These are phyloP conservation scores for Plodia interpunctella DNA, from an alignment of 1,140 invertebrate species.

Conservation along the genomic window DNA sequence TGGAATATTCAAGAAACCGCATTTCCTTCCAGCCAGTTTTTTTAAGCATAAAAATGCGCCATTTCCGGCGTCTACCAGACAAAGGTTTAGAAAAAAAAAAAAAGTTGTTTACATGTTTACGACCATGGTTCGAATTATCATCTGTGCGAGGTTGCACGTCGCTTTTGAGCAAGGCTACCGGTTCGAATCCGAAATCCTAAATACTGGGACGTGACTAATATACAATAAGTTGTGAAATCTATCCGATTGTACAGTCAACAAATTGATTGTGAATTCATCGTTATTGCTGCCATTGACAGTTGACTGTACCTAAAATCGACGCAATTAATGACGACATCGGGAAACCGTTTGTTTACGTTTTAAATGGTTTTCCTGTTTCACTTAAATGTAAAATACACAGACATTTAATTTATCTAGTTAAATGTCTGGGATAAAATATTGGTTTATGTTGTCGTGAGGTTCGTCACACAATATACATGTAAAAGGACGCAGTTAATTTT, in stretches of 20 bases:
- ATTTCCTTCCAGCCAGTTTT: no score
- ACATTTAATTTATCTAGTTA: no score
- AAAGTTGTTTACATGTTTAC: conserved; percentile 31
- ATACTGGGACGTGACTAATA: conserved; percentile 64
- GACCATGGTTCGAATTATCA: conserved; percentile 56
- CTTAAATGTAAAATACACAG: no score
- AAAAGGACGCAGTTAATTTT: no score
- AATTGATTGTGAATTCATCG: not conserved
- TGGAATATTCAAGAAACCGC: no score
- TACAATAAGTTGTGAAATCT: conserved; percentile 47
- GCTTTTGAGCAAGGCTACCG: conserved; percentile 32
- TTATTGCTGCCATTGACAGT: not conserved
- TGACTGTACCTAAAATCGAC: no score
- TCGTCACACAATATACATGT: no score
- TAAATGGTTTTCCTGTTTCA: no score
- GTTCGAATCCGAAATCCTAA: conserved; percentile 38
- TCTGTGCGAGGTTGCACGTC: conserved; percentile 63
- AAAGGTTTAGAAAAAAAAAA: conserved; percentile 22
- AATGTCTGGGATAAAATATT: no score
- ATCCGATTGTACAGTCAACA: not conserved
- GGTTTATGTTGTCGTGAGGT: no score
- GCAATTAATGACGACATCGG: no score
- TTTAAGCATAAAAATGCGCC: not conserved
- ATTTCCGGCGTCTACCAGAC: not conserved
- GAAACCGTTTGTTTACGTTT: no score